phyloP scores from a whole-genome alignment of 2,888 invertebrate genomes.

The Conus canariensis region DNA sequence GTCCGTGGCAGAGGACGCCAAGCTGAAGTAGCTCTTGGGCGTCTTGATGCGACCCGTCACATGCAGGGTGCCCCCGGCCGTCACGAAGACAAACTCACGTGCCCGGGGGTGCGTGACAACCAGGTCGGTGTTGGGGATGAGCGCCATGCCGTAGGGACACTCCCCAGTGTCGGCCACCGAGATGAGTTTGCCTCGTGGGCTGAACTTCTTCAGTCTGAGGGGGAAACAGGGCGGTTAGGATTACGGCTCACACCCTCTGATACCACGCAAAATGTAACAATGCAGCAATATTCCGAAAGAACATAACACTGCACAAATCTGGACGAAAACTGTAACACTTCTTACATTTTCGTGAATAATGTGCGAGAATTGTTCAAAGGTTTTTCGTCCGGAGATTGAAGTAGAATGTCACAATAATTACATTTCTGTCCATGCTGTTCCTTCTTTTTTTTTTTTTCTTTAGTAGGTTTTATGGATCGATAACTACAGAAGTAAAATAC shows the following conservation, averaged over 20 bases:
- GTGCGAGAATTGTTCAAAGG: too few species aligned
- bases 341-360: too few species aligned
- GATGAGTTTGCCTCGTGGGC: constrained; percentile 46
- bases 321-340: not conserved
- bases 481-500: too few species aligned
- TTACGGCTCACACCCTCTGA: too few species aligned
- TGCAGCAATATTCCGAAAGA: too few species aligned
- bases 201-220: constrained; percentile 48
- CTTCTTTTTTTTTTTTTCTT: too few species aligned
- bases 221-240: not conserved
- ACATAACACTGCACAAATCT: not conserved
- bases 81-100: constrained; percentile 47
- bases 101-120: constrained; percentile 44
- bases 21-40: constrained; percentile 47
- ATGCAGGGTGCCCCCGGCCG: constrained; percentile 47
- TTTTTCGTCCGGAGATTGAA: too few species aligned
- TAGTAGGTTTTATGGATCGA: too few species aligned
- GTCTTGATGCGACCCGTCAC: constrained; percentile 47
- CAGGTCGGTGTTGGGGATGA: constrained; percentile 42
- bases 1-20: constrained; percentile 44
- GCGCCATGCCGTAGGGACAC: constrained; percentile 46
- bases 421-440: too few species aligned
- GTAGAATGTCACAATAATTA: too few species aligned
- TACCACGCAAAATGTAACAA: too few species aligned
- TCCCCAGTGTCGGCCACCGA: constrained; percentile 46